Evolutionary conservation across 2,797 vertebrate species (phyloP).

Genomic region (Peromyscus melanophrys): DNA sequence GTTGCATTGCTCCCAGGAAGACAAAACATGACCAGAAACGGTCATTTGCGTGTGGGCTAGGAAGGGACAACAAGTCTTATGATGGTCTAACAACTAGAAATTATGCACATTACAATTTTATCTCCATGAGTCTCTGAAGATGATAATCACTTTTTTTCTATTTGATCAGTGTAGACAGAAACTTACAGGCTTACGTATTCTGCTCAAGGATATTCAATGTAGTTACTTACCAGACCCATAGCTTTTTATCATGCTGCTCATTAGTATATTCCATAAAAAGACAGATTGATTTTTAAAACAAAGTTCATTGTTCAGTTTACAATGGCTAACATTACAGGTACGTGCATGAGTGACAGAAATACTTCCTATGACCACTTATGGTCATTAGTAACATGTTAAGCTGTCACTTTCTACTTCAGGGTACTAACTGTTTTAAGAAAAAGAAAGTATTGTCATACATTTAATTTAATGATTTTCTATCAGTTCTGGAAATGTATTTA

Average conservation of each 20-base stretch:
- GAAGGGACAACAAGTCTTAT: background rate
- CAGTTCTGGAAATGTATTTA: background rate
- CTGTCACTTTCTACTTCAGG: background rate
- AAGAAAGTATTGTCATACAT: background rate
- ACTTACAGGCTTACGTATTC: background rate
- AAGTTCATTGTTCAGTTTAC: background rate
- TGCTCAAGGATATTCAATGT: background rate
- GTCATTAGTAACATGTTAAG: background rate
- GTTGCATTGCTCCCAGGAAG: background rate
- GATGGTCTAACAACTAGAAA: background rate
- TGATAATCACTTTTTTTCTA: background rate
- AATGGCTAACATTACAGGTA: background rate
- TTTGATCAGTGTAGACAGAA: background rate
- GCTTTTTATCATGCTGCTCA: background rate
- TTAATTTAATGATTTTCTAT: background rate
- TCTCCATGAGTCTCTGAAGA: background rate
- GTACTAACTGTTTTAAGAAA: slow-evolving; percentile 4
- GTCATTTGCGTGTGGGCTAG: background rate
- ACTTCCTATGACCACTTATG: background rate
- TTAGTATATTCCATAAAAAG: background rate
- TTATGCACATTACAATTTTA: background rate
- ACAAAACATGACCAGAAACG: background rate
- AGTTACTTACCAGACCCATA: background rate
- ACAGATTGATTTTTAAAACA: background rate
- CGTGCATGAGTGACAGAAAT: background rate